phyloP scores from a whole-genome alignment of 2,797 vertebrate species.

The Bovichtus variegatus region DNA sequence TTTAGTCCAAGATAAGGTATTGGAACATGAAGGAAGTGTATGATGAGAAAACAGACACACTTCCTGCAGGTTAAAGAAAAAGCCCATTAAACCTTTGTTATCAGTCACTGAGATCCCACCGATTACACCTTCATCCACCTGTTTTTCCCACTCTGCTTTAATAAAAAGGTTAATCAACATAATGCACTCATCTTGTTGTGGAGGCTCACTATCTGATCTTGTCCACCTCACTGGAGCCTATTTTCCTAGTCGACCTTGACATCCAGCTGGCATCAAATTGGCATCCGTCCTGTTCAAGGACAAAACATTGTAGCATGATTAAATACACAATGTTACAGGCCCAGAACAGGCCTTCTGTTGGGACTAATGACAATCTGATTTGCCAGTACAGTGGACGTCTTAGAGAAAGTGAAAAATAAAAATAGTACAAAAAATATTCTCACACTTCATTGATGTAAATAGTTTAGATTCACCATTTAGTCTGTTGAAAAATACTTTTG shows the following conservation, averaged over 20 bases:
- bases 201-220: conserved; percentile 63
- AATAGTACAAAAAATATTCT: too few relatives aligned
- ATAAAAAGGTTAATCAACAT: conserved; percentile 68
- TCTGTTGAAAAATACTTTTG: not conserved
- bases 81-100: conserved; percentile 47
- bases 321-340: not conserved
- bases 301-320: conserved; percentile 36
- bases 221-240: conserved; percentile 40
- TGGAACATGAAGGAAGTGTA: conserved; percentile 34
- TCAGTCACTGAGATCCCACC: conserved; percentile 36
- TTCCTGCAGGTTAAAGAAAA: conserved; percentile 44
- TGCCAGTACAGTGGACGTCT: not conserved
- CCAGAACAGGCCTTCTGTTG: not conserved
- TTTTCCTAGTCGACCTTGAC: conserved; percentile 60
- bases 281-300: conserved; percentile 54
- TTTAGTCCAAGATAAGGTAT: not conserved
- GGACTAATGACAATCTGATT: not conserved
- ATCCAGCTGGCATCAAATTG: conserved; percentile 72
- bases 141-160: conserved; percentile 43
- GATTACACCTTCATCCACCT: conserved; percentile 62
- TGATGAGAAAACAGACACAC: conserved; percentile 24
- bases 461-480: too few relatives aligned
- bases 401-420: not conserved
- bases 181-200: conserved; percentile 59
- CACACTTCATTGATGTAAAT: not conserved